Percentiles rank a stretch among this genome's conserved stretches.
Evolutionary conservation across 2,888 invertebrate genomes (phyloP).

Genomic region (Mactromeris polynyma): DNA sequence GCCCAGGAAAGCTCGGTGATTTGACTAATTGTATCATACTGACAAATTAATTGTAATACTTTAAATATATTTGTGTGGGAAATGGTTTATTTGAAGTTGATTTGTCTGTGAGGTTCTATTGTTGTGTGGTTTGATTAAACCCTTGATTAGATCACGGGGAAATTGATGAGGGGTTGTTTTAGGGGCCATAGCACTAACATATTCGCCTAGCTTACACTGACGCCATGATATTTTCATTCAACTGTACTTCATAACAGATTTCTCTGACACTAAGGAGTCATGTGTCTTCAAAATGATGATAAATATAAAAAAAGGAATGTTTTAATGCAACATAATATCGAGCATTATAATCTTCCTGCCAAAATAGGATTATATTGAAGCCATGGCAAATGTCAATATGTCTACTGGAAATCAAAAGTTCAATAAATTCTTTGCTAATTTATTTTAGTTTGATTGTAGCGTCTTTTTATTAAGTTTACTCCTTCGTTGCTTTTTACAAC

Average conservation of each 20-base stretch:
- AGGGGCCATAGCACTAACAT: conserved; percentile 13
- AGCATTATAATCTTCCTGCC: not conserved
- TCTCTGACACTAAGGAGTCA: not conserved
- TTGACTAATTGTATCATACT: conserved; percentile 10
- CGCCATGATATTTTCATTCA: not conserved
- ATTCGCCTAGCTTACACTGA: not conserved
- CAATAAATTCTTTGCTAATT: not conserved
- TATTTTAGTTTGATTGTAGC: not conserved
- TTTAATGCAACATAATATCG: not conserved
- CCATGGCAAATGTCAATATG: not conserved
- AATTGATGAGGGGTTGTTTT: not conserved
- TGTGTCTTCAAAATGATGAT: not conserved
- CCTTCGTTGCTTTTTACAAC: not conserved
- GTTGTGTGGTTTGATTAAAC: conserved; percentile 7
- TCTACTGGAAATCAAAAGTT: not conserved
- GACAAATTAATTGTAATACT: not conserved
- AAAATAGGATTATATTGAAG: not conserved
- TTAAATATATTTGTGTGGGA: conserved; percentile 9
- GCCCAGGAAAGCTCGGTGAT: not conserved
- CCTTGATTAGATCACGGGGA: not conserved
- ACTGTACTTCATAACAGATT: not conserved
- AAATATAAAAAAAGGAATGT: not conserved
- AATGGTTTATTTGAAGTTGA: not conserved
- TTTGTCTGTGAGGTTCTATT: not conserved
- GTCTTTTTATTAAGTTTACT: not conserved